Conservation (phyloP, 2,797 vertebrate genomes). For the Notoglanidium macrostoma region DNA sequence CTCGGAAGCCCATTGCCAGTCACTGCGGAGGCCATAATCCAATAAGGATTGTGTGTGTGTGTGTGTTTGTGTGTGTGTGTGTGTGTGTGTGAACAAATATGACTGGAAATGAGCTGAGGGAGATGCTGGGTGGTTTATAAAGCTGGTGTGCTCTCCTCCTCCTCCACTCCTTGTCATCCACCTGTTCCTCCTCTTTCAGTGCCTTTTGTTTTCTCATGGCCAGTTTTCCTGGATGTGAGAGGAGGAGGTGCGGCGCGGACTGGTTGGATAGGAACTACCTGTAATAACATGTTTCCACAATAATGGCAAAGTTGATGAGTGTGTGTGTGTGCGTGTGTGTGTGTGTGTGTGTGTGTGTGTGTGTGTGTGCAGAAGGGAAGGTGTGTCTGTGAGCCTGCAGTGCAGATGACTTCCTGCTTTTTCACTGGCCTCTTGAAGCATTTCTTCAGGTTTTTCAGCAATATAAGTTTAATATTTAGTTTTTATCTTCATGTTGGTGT, state of each 20-base stretch:
- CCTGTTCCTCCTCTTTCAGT: constrained; percentile 30
- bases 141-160: background rate
- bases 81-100: background rate
- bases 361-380: background rate
- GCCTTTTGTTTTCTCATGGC: background rate
- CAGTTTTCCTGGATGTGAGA: background rate
- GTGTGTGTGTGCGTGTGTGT: constrained; percentile 8
- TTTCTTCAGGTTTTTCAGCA: background rate
- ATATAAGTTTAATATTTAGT: background rate
- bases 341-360: background rate
- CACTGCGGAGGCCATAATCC: constrained; percentile 55
- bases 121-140: constrained; percentile 27
- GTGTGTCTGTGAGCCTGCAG: constrained; percentile 6
- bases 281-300: constrained; percentile 23
- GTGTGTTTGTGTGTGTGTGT: constrained; percentile 6
- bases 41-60: background rate
- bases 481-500: background rate
- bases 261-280: constrained; percentile 15
- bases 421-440: background rate
- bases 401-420: background rate
- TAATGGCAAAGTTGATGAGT: background rate
- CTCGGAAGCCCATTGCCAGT: constrained; percentile 69
- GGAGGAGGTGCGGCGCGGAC: background rate
- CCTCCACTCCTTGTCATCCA: background rate
- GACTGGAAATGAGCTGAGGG: constrained; percentile 6